phyloP scores from a whole-genome alignment of 2,113 vertebrate species.

The Panthera uncia region DNA sequence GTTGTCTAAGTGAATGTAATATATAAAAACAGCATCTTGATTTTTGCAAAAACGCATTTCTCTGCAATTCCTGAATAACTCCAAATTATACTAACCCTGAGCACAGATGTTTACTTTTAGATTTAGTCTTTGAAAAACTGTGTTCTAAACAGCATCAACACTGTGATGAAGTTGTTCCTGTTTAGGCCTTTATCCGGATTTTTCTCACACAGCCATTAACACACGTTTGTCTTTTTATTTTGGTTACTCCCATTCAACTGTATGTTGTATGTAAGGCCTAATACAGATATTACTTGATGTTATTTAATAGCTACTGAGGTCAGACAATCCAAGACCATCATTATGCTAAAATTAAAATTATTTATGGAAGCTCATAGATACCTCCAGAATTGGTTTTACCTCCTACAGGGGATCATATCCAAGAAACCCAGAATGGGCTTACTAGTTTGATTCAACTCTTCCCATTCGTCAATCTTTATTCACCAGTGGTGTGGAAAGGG shows the following conservation, averaged over 20 bases:
- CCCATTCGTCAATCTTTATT: conserved; percentile 93
- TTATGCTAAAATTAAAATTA: conserved; percentile 91
- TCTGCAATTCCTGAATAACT: conserved; percentile 95
- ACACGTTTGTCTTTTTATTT: conserved; percentile 86
- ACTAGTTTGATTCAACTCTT: conserved; percentile 91
- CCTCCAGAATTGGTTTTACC: conserved; percentile 91
- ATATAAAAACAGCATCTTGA: conserved; percentile 99
- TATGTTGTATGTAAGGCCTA: conserved; percentile 91
- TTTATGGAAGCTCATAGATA: conserved; percentile 88
- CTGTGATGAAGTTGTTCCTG: conserved; percentile 83
- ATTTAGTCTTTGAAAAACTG: background rate
- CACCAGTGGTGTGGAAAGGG: conserved; percentile 97
- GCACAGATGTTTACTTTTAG: conserved; percentile 84
- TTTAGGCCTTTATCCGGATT: conserved; percentile 80
- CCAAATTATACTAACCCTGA: conserved; percentile 93
- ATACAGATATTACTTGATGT: conserved; percentile 91
- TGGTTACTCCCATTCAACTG: conserved; percentile 90
- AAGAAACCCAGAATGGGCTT: conserved; percentile 90
- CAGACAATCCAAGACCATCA: conserved; percentile 95
- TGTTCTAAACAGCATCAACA: conserved; percentile 70
- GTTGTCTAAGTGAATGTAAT: conserved; percentile 95
- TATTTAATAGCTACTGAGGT: conserved; percentile 92
- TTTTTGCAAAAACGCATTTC: conserved; percentile 99
- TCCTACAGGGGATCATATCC: conserved; percentile 91
- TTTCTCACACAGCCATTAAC: conserved; percentile 82